Evolutionary conservation across 2,888 invertebrate species (phyloP), one percentile per base, ranked within the genome.

Genomic region (Phlogophora meticulosa): DNA sequence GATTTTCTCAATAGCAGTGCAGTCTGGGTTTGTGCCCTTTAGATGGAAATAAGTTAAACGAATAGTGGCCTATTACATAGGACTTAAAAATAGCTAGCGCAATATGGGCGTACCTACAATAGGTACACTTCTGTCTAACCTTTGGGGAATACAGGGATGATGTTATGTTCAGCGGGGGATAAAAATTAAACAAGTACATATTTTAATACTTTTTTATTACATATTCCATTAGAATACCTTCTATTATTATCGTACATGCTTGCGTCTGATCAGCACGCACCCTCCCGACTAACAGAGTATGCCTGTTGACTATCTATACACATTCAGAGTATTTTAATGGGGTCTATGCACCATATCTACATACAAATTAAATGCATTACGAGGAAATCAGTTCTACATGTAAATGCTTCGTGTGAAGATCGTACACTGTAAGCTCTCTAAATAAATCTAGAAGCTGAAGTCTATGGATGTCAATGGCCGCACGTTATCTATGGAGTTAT

Each of bases 151-250:
- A 4, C 28, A 28, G 28, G 28, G n/a, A n/a, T n/a, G n/a, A n/a
- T 5, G 28, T 28, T 28, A 32, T 20, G n/a, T 15, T 70, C 59
- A 64, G 24, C 72, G 67, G 67, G 49, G 52, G 43, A 40, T 24
- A 3, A 71, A 71, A 81, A 69, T 73, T 20, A 75, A 75, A 76
- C 60, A 46, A 61, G 10, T 17, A 40, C 66, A 79, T 82, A 82
- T 90, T 94, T 94, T 91, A 90, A 90, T 90, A 87, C 86, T 89
- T 86, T 91, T 93, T 95, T 94, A 95, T 95, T 95, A 95, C 94
- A 95, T 95, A 95, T 95, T 95, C 94, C 95, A 95, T 92, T 95
- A 95, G 95, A 95, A 95, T 95, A 95, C 90, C 89, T 93, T 93
- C 94, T 95, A 94, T 93, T 90, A 89, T 92, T 93, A 88, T 88